Evolutionary conservation across 2,797 vertebrate species (phyloP), one percentile per base, ranked within the genome.

Genomic region (Danio albolineatus): DNA sequence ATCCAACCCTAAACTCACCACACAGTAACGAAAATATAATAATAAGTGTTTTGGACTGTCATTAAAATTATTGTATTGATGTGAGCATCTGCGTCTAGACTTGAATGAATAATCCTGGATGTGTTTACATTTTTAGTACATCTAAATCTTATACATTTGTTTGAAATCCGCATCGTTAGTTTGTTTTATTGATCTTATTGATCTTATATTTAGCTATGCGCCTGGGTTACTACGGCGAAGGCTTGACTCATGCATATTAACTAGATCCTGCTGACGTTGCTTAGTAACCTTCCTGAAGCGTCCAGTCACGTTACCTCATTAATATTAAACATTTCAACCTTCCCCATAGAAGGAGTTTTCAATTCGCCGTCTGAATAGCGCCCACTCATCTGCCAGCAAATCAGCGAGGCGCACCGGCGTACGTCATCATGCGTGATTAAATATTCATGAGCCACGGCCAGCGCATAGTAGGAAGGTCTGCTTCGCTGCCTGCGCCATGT

Each of bases 271-370:
- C n/a, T 78, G 66, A 61, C 76, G 66, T 70, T 78, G 65, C 76
- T 57, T 67, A 67, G 75, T 77, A 67, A 77, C 62, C 62, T 48
- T 67, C 53, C 75, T 48, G 51, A 56, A 77, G 43, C 65, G 65
- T n/a, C 44, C 54, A n/a, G 44, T 67, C 51, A 77, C 41, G 53
- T 57, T 17, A 67, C 44, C 0, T 49, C 56, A 51, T 70, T 39
- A 41, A 70, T 60, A 70, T 60, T 60, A 21, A 70, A 16, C 5
- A 70, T 54, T 8, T 8, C 5, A 43, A 9, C 36, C 49, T 65
- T 76, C 38, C 10, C 49, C 61, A 56, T 65, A 76, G 12, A 64
- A 76, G 59, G 60, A 12, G 36, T n/a, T 28, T 53, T 43, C 65
- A 28, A 76, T 76, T 76, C 39, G 73, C 4, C 2, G 73, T 54